These are phyloP conservation scores for Ptychodera flava DNA, from an alignment of 35 echinoderm and acorn worm genomes.

Conservation along the genomic window DNA sequence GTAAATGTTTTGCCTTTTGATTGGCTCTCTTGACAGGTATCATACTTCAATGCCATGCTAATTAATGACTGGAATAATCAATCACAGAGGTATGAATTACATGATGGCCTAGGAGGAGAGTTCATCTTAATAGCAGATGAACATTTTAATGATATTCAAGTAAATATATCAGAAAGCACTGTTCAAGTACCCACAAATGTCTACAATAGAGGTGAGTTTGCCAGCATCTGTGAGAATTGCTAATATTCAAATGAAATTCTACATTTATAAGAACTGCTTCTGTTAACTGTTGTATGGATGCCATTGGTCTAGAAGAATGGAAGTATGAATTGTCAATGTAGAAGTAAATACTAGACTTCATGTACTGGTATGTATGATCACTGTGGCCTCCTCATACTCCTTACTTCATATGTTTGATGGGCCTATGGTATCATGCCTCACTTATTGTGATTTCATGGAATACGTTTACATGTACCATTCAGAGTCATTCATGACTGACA, in stretches of 20 bases:
- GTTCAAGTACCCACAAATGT: conserved; percentile 79
- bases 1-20: too few species aligned
- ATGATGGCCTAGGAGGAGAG: conserved; percentile 20
- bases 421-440: background rate
- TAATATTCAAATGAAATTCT: too few species aligned
- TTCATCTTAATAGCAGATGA: conserved; percentile 39
- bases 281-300: too few species aligned
- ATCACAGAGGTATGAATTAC: background rate
- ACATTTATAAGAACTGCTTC: too few species aligned
- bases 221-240: too few species aligned
- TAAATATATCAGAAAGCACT: conserved; percentile 44
- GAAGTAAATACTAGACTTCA: too few species aligned
- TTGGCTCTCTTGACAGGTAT: conserved; percentile 17
- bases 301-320: too few species aligned
- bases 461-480: background rate
- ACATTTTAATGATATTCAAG: conserved; percentile 56
- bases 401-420: background rate
- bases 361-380: too few species aligned
- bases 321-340: too few species aligned
- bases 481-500: background rate
- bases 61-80: conserved; percentile 30
- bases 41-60: conserved; percentile 58
- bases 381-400: background rate
- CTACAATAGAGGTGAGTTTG: conserved; percentile 49
- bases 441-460: background rate